phyloP scores from a whole-genome alignment of 2,113 vertebrate genomes.

The Rhea americana region DNA sequence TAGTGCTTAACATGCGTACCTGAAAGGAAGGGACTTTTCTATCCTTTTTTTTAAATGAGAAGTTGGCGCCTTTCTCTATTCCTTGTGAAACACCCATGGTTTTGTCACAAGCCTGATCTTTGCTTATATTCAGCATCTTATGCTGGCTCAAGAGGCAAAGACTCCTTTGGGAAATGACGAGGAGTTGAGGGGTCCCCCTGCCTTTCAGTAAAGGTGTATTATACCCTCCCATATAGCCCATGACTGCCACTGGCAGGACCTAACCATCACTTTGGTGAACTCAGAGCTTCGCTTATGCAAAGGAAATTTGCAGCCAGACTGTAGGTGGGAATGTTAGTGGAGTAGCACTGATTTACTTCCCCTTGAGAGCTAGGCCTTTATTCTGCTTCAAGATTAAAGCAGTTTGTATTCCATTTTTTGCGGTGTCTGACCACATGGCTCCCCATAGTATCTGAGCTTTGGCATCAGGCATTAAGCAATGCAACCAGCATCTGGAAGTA shows the following conservation, averaged over 20 bases:
- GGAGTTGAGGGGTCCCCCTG: neutral
- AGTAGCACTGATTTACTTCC: neutral
- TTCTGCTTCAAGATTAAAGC: neutral
- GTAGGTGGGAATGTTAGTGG: neutral
- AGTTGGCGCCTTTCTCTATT: neutral
- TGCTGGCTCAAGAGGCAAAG: neutral
- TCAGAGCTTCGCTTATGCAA: neutral
- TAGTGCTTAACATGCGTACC: neutral
- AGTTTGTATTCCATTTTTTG: neutral
- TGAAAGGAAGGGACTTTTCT: neutral
- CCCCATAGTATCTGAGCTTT: neutral
- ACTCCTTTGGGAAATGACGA: neutral
- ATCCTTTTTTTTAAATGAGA: neutral
- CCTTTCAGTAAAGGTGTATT: neutral
- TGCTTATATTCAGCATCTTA: neutral
- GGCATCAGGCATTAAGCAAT: neutral
- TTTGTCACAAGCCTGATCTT: neutral
- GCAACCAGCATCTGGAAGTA: neutral
- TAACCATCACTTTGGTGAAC: neutral
- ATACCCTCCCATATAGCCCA: neutral
- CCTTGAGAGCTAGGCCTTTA: neutral
- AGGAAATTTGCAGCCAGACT: neutral
- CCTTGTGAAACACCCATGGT: neutral
- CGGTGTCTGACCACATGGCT: rapidly evolving
- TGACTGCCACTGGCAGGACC: neutral